phyloP scores from a whole-genome alignment of 2,113 vertebrate species.

The Tympanuchus pallidicinctus region DNA sequence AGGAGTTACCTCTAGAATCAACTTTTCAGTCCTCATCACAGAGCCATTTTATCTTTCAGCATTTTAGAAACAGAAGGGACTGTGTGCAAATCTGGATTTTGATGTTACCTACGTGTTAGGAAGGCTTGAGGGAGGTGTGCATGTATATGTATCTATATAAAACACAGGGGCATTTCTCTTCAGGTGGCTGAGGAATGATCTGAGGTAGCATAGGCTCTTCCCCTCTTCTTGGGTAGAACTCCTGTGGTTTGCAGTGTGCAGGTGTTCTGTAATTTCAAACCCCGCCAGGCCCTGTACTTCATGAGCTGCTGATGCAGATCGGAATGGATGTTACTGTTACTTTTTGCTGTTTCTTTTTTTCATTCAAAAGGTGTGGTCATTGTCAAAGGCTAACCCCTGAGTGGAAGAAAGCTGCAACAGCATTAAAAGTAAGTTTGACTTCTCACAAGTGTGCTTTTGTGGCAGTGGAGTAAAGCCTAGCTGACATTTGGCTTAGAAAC shows the following conservation, averaged over 20 bases:
- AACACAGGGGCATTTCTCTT: neutral
- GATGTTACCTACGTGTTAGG: neutral
- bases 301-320: neutral
- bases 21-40: neutral
- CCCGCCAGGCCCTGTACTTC: neutral
- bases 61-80: neutral
- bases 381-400: slow-evolving; percentile 90
- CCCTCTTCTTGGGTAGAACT: neutral
- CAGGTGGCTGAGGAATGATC: neutral
- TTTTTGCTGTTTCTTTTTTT: neutral
- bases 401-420: slow-evolving; percentile 96
- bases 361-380: slow-evolving; percentile 91
- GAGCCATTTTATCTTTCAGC: neutral
- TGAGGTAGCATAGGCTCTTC: neutral
- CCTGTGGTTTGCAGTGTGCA: neutral
- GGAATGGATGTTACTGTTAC: neutral
- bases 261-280: neutral
- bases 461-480: neutral
- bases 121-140: neutral
- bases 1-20: neutral
- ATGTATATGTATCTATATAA: neutral
- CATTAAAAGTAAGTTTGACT: slow-evolving; percentile 88
- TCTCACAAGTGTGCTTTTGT: neutral
- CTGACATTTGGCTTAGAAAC: neutral
- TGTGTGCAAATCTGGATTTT: neutral